A percentile compares a stretch with the other conserved stretches of the same genome.
Evolutionary conservation across 2,888 invertebrate species (phyloP).

Genomic region (Drosophila ochracea): DNA sequence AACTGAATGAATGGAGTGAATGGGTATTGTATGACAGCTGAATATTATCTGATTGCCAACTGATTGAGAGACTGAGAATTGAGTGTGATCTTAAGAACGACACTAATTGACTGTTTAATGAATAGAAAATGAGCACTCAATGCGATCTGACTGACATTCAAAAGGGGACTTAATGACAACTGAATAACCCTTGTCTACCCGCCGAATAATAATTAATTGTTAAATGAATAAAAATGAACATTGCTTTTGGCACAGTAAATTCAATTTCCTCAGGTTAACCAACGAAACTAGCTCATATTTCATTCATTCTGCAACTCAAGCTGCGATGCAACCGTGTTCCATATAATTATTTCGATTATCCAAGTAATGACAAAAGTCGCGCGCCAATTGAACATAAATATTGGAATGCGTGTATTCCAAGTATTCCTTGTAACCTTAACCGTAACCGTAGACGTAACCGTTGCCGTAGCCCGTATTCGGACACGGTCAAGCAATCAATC

Average conservation of each 20-base stretch:
- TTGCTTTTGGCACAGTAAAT: neutral
- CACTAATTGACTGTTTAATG: neutral
- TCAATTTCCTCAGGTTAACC: neutral
- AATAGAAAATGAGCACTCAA: neutral
- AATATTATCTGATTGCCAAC: neutral
- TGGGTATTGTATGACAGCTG: neutral
- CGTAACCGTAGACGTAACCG: neutral
- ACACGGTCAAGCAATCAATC: slow-evolving; percentile 44
- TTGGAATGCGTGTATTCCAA: slow-evolving; percentile 28
- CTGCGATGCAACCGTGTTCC: slow-evolving; percentile 13
- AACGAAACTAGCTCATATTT: neutral
- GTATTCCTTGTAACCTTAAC: neutral
- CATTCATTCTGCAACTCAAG: neutral
- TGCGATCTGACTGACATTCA: neutral
- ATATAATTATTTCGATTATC: slow-evolving; percentile 7
- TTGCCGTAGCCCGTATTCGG: slow-evolving; percentile 14
- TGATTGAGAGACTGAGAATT: neutral
- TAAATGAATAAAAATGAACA: neutral
- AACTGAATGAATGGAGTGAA: neutral
- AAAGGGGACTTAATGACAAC: neutral
- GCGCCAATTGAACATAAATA: slow-evolving; percentile 45
- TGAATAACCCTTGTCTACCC: neutral
- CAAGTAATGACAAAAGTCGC: slow-evolving; percentile 22
- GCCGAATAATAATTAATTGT: neutral
- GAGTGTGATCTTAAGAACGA: neutral